A percentile compares a stretch with the other conserved stretches of the same genome.
These are phyloP conservation scores for Zoanthus sansibaricus DNA, from an alignment of 92 coral and sea anemone species.

Conservation along the genomic window DNA sequence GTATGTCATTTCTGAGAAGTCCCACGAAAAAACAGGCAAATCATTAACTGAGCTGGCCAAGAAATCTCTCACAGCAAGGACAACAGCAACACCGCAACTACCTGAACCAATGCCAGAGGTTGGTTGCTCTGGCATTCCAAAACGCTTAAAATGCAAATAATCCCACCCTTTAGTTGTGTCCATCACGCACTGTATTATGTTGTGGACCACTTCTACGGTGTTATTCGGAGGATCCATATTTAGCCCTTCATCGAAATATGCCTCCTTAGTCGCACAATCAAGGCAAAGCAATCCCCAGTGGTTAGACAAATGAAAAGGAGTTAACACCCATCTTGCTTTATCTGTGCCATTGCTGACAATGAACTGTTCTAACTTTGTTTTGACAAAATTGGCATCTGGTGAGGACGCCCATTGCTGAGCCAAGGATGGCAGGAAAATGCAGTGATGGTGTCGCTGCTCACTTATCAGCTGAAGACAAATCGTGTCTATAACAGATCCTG, in stretches of 20 bases:
- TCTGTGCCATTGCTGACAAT: neutral
- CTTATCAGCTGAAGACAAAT: too few relatives aligned
- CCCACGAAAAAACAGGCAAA: constrained; percentile 11
- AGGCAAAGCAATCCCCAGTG: constrained; percentile 19
- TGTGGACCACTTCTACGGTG: neutral
- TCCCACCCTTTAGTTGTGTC: neutral
- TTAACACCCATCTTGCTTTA: constrained; percentile 30
- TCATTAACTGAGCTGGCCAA: neutral
- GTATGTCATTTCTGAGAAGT: constrained; percentile 3
- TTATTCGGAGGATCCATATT: neutral
- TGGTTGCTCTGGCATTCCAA: constrained; percentile 64
- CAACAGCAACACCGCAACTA: constrained; percentile 57
- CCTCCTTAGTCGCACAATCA: neutral
- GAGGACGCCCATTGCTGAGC: constrained; percentile 60
- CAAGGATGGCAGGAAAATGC: constrained; percentile 52
- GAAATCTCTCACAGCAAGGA: constrained; percentile 31
- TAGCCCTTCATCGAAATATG: constrained; percentile 4
- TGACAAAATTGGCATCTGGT: constrained; percentile 22
- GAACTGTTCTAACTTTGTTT: constrained; percentile 44
- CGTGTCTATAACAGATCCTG: constrained; percentile 61
- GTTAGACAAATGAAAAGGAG: constrained; percentile 7
- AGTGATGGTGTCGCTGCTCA: neutral
- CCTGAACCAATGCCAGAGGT: constrained; percentile 35
- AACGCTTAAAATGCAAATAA: constrained; percentile 23
- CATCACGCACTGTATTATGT: constrained; percentile 3